Percentiles rank a stretch among this genome's conserved stretches.
Evolutionary conservation across 2,797 vertebrate species (phyloP).

Genomic region (Tangara arthus): DNA sequence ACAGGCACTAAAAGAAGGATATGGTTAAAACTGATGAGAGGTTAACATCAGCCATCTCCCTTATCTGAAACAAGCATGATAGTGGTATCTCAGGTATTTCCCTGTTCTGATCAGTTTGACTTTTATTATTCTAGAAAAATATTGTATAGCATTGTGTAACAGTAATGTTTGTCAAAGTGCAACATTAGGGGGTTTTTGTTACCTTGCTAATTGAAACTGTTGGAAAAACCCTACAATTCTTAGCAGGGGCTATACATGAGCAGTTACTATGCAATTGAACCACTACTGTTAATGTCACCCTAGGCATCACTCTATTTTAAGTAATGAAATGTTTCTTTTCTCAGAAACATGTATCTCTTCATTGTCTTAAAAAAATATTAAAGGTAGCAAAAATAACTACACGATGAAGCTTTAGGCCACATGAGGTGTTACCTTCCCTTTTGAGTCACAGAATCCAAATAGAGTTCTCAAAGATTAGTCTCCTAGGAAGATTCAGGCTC

Average conservation of each 20-base stretch:
- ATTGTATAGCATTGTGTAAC: background rate
- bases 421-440: background rate
- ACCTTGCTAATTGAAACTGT: background rate
- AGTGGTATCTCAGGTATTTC: background rate
- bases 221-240: background rate
- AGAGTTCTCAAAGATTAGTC: background rate
- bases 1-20: background rate
- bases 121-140: background rate
- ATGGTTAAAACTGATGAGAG: background rate
- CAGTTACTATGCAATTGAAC: background rate
- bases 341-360: background rate
- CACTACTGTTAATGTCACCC: background rate
- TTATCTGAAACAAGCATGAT: background rate
- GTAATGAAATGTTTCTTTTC: background rate
- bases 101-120: background rate
- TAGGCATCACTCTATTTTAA: background rate
- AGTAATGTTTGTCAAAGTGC: background rate
- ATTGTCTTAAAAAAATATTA: background rate
- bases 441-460: background rate
- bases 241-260: background rate
- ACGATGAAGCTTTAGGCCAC: background rate
- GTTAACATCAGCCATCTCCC: background rate
- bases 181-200: background rate
- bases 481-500: background rate
- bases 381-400: background rate